A percentile compares a stretch with the other conserved stretches of the same genome.
phyloP scores from a whole-genome alignment of 2,797 vertebrate species.

The Oophaga sylvatica region DNA sequence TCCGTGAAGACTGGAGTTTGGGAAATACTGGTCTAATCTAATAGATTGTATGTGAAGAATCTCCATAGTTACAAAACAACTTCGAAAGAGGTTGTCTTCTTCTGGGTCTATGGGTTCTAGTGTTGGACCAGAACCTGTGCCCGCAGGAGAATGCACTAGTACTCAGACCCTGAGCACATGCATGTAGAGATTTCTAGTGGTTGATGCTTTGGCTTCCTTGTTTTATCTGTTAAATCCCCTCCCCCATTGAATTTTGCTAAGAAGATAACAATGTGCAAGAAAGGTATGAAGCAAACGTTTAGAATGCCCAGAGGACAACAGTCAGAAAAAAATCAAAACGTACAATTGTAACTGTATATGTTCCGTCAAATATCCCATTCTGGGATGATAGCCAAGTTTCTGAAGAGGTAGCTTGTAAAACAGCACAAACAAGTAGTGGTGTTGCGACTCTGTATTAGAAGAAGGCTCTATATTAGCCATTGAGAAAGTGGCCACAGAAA shows the following conservation, averaged over 20 bases:
- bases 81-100: too few species aligned
- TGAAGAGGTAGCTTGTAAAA: conserved; percentile 5
- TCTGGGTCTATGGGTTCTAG: too few species aligned
- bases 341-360: conserved; percentile 18
- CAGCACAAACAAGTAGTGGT: conserved; percentile 9
- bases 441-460: conserved; percentile 14
- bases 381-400: conserved; percentile 8
- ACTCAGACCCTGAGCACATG: too few species aligned
- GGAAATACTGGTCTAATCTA: too few species aligned
- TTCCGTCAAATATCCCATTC: background rate
- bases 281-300: conserved; percentile 16
- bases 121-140: background rate
- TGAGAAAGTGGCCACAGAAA: background rate
- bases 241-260: background rate
- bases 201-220: background rate
- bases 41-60: too few species aligned
- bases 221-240: background rate
- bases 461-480: background rate
- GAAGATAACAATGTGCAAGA: background rate
- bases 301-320: background rate
- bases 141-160: too few species aligned
- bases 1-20: too few species aligned
- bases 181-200: background rate
- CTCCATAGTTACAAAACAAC: too few species aligned
- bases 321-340: background rate